A percentile compares a stretch with the other conserved stretches of the same genome.
Evolutionary conservation across 2,113 vertebrate species (phyloP).

Genomic region (Corythornis cristatus): DNA sequence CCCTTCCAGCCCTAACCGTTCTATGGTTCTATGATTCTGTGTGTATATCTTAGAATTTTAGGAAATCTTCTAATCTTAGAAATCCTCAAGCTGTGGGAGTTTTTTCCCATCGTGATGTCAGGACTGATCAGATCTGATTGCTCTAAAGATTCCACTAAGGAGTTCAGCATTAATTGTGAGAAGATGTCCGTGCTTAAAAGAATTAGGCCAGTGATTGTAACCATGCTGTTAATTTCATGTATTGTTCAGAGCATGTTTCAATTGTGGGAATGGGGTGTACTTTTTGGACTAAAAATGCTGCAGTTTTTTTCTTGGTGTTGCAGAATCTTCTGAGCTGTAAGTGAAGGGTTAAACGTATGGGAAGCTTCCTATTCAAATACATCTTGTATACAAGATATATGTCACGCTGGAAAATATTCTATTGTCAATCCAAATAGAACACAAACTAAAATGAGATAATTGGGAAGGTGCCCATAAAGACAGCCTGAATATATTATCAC

Average conservation of each 20-base stretch:
- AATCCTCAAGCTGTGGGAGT: not conserved
- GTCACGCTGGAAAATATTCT: constrained; percentile 69
- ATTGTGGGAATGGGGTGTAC: not conserved
- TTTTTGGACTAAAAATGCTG: constrained; percentile 16
- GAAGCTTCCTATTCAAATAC: constrained; percentile 43
- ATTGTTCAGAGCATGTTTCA: constrained; percentile 26
- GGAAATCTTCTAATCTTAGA: not conserved
- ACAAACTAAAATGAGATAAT: constrained; percentile 83
- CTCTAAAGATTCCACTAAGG: constrained; percentile 16
- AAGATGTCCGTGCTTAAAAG: constrained; percentile 31
- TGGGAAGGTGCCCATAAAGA: constrained; percentile 85
- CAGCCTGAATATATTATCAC: constrained; percentile 86
- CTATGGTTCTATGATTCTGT: too few relatives aligned
- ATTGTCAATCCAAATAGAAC: constrained; percentile 78
- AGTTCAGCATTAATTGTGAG: constrained; percentile 22
- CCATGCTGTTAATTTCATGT: constrained; percentile 35
- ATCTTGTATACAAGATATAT: constrained; percentile 65
- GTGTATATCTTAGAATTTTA: too few relatives aligned
- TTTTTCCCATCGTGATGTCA: not conserved
- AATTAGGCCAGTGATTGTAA: constrained; percentile 34
- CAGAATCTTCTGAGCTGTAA: constrained; percentile 42
- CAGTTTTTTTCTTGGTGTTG: constrained; percentile 3
- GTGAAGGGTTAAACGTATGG: constrained; percentile 71
- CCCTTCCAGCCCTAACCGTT: too few relatives aligned
- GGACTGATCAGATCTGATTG: constrained; percentile 35